These are phyloP conservation scores for Euplexia lucipara DNA, from an alignment of 2,888 invertebrate species.

Conservation along the genomic window DNA sequence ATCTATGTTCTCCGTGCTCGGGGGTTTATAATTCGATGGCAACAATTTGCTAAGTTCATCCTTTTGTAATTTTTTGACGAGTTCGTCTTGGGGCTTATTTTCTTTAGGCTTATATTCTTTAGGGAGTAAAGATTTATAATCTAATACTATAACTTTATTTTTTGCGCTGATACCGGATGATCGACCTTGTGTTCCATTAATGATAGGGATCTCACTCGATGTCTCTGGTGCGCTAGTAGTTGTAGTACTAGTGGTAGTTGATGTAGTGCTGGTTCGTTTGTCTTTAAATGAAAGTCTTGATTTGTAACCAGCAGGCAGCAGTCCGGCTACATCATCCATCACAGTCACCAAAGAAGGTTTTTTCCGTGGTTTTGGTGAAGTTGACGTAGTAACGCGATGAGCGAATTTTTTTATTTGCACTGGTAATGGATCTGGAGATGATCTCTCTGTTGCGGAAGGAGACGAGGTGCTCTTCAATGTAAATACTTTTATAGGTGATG, in stretches of 20 bases:
- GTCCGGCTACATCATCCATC: slow-evolving; percentile 92
- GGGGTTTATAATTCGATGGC: slow-evolving; percentile 92
- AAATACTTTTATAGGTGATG: slow-evolving; percentile 83
- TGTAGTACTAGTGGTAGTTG: slow-evolving; percentile 76
- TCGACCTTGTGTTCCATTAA: slow-evolving; percentile 86
- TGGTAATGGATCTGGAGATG: slow-evolving; percentile 91
- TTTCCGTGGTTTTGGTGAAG: slow-evolving; percentile 86
- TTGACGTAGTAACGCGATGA: slow-evolving; percentile 85
- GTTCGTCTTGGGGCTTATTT: slow-evolving; percentile 80
- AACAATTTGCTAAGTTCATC: slow-evolving; percentile 92
- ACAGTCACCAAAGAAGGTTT: slow-evolving; percentile 85
- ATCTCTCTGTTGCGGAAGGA: slow-evolving; percentile 87
- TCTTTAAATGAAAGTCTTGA: slow-evolving; percentile 89
- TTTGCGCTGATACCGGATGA: slow-evolving; percentile 90
- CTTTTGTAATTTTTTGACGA: slow-evolving; percentile 86
- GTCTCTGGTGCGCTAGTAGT: slow-evolving; percentile 65
- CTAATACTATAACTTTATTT: slow-evolving; percentile 90
- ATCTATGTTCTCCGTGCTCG: slow-evolving; percentile 74
- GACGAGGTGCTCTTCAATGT: slow-evolving; percentile 88
- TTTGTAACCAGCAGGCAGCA: slow-evolving; percentile 93
- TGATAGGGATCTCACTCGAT: slow-evolving; percentile 71
- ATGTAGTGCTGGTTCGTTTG: slow-evolving; percentile 89
- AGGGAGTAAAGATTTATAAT: slow-evolving; percentile 89
- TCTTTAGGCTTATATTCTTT: slow-evolving; percentile 90
- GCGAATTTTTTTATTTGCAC: slow-evolving; percentile 93